phyloP scores from a whole-genome alignment of 2,888 invertebrate genomes.

The Epiblema foenella region DNA sequence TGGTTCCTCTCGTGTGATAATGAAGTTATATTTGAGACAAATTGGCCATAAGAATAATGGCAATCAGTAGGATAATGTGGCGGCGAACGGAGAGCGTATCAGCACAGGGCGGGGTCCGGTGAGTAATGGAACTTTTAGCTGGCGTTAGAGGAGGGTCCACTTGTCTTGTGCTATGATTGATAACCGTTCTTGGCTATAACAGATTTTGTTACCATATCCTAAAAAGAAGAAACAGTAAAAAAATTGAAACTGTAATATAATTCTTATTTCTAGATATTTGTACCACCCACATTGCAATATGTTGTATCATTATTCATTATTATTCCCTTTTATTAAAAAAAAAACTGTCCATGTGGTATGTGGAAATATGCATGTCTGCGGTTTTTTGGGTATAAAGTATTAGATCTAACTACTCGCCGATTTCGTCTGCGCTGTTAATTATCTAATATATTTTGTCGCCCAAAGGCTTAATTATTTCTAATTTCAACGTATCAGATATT shows the following conservation, averaged over 20 bases:
- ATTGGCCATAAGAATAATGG: conserved; percentile 45
- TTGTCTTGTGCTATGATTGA: conserved; percentile 84
- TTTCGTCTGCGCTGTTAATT: background rate
- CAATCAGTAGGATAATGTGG: conserved; percentile 58
- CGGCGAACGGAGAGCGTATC: conserved; percentile 70
- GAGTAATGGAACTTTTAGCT: conserved; percentile 82
- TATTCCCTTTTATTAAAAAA: too few species aligned
- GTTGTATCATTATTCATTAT: too few species aligned
- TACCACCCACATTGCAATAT: background rate
- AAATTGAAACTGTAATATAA: background rate
- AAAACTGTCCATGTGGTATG: too few species aligned
- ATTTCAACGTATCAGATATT: conserved; percentile 20
- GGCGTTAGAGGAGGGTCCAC: conserved; percentile 81
- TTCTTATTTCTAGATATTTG: background rate
- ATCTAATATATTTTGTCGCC: background rate
- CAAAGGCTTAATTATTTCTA: conserved; percentile 1
- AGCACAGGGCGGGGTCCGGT: conserved; percentile 76
- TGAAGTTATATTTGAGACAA: conserved; percentile 32
- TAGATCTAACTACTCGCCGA: background rate
- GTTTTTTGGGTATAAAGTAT: too few species aligned
- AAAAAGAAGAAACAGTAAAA: conserved; percentile 48
- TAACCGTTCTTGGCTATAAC: conserved; percentile 72
- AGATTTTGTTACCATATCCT: conserved; percentile 69
- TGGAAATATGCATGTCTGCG: too few species aligned
- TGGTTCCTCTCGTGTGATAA: conserved; percentile 27